These are phyloP conservation scores for Coecobrya sp. DNA, from an alignment of 2,888 invertebrate genomes.

Conservation along the genomic window DNA sequence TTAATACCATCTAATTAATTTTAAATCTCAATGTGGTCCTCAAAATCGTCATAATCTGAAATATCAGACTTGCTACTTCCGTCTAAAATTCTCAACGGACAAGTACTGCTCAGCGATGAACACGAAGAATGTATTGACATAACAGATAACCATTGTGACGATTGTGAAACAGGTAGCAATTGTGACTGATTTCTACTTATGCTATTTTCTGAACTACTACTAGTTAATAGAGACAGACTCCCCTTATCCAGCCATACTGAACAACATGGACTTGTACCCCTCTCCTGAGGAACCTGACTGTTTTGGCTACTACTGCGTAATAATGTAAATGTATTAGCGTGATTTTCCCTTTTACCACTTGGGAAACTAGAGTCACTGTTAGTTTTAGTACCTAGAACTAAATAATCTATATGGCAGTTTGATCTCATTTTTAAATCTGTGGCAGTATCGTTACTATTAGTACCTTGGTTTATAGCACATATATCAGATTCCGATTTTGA, in stretches of 20 bases:
- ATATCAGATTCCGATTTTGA: slow-evolving; percentile 81
- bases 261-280: slow-evolving; percentile 47
- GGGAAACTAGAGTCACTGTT: slow-evolving; percentile 41
- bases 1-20: not conserved
- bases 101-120: slow-evolving; percentile 74
- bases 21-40: slow-evolving; percentile 78
- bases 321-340: slow-evolving; percentile 48
- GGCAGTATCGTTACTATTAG: slow-evolving; percentile 26
- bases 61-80: slow-evolving; percentile 68
- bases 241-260: slow-evolving; percentile 51
- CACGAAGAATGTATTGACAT: slow-evolving; percentile 73
- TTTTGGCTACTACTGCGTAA: slow-evolving; percentile 40
- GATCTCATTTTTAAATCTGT: slow-evolving; percentile 65
- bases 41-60: slow-evolving; percentile 78
- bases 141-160: slow-evolving; percentile 71
- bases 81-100: slow-evolving; percentile 70
- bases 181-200: slow-evolving; percentile 9
- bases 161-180: slow-evolving; percentile 29
- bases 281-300: not conserved
- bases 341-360: not conserved
- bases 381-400: slow-evolving; percentile 18
- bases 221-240: slow-evolving; percentile 37
- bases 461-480: slow-evolving; percentile 20
- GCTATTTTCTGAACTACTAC: slow-evolving; percentile 46
- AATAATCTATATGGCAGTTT: slow-evolving; percentile 73